Percentiles rank a stretch among this genome's conserved stretches.
phyloP scores from a whole-genome alignment of 2,113 vertebrate species.

The Labeo catla region DNA sequence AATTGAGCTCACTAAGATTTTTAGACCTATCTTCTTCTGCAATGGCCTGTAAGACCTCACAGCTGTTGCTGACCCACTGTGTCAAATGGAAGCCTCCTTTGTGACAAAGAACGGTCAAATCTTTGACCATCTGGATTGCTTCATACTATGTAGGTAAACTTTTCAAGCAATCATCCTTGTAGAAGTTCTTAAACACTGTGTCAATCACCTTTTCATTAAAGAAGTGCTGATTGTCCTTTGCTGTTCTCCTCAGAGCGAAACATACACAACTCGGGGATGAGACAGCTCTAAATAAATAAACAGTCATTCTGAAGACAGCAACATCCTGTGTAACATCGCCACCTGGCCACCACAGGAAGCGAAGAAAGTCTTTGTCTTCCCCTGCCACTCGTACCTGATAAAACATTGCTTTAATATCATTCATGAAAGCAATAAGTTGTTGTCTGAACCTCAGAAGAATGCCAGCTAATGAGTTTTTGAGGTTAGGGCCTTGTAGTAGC shows the following conservation, averaged over 20 bases:
- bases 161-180: conserved; percentile 44
- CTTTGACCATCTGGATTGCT: neutral
- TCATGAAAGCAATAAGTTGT: too few relatives aligned
- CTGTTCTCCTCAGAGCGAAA: too few relatives aligned
- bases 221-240: neutral
- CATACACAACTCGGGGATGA: too few relatives aligned
- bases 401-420: too few relatives aligned
- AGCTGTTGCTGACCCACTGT: conserved; percentile 11
- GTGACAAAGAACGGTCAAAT: neutral
- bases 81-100: conserved; percentile 27
- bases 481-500: too few relatives aligned
- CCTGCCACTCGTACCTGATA: conserved; percentile 41
- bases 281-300: too few relatives aligned
- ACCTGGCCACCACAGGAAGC: conserved; percentile 52
- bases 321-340: conserved; percentile 27
- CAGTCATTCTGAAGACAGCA: conserved; percentile 30
- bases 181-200: conserved; percentile 31
- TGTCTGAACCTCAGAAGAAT: too few relatives aligned
- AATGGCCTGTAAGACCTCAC: conserved; percentile 6
- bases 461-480: too few relatives aligned
- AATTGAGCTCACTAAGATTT: conserved; percentile 8
- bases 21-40: neutral
- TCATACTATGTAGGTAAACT: neutral
- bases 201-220: too few relatives aligned
- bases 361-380: conserved; percentile 30